Percentiles rank a stretch among this genome's conserved stretches.
Evolutionary conservation across 2,888 invertebrate species (phyloP).

Genomic region (Luffia ferchaultella): DNA sequence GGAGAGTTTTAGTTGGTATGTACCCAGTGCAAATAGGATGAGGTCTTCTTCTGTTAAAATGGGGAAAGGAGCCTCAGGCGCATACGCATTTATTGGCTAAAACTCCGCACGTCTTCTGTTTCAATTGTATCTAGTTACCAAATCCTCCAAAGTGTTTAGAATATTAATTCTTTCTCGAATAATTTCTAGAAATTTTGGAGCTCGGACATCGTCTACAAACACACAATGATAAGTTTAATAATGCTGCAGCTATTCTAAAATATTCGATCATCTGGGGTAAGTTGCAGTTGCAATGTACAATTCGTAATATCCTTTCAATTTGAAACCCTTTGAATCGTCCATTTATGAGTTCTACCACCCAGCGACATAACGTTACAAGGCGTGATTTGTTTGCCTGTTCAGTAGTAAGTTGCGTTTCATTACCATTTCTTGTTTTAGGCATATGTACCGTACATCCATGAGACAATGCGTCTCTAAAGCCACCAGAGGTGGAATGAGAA

Average conservation of each 20-base stretch:
- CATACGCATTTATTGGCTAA: background rate
- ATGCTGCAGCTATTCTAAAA: background rate
- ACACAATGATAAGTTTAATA: background rate
- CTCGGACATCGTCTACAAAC: background rate
- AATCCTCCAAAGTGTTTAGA: background rate
- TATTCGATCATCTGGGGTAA: background rate
- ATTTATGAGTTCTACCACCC: background rate
- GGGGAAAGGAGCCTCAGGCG: background rate
- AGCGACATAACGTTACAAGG: background rate
- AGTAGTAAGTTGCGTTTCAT: background rate
- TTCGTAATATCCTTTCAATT: background rate
- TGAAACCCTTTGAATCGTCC: background rate
- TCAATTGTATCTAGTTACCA: background rate
- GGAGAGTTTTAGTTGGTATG: background rate
- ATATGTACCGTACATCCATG: background rate
- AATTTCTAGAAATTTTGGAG: background rate
- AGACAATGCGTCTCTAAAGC: too few species aligned
- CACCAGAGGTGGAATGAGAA: slow-evolving; percentile 23
- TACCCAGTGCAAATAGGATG: background rate
- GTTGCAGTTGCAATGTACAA: too few species aligned
- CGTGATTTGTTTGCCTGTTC: background rate
- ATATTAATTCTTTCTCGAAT: background rate
- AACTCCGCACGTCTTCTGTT: background rate
- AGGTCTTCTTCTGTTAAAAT: background rate
- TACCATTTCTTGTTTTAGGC: background rate